A percentile compares a stretch with the other conserved stretches of the same genome.
Evolutionary conservation across 2,797 vertebrate species (phyloP).

Genomic region (Dicrostonyx torquatus): DNA sequence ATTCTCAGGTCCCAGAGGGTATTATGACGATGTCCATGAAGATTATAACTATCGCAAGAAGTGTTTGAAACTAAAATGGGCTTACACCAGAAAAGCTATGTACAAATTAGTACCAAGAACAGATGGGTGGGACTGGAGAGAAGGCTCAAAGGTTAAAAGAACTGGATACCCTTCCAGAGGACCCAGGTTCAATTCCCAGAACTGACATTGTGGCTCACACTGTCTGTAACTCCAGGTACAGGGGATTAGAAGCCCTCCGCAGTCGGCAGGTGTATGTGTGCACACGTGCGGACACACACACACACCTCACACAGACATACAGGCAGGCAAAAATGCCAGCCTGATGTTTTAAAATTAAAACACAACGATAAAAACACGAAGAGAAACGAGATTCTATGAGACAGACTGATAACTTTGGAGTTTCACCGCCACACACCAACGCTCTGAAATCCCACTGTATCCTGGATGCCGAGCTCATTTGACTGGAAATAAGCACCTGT

Average conservation of each 20-base stretch:
- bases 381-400: neutral
- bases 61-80: neutral
- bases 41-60: neutral
- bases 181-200: neutral
- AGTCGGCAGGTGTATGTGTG: neutral
- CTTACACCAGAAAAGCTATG: neutral
- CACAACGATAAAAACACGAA: neutral
- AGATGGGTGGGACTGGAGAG: neutral
- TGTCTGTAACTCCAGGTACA: neutral
- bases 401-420: neutral
- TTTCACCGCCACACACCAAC: neutral
- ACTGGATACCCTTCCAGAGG: neutral
- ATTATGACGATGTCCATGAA: neutral
- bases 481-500: neutral
- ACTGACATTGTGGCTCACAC: neutral
- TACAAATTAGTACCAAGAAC: neutral
- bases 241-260: neutral
- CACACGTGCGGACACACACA: neutral
- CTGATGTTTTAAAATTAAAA: neutral
- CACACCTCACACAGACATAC: too few relatives aligned
- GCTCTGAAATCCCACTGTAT: neutral
- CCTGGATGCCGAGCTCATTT: neutral
- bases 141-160: neutral
- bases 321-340: neutral
- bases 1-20: neutral